Evolutionary conservation across 2,888 invertebrate genomes (phyloP), one percentile per base, ranked within the genome.

Genomic region (Pasiphila rectangulata): DNA sequence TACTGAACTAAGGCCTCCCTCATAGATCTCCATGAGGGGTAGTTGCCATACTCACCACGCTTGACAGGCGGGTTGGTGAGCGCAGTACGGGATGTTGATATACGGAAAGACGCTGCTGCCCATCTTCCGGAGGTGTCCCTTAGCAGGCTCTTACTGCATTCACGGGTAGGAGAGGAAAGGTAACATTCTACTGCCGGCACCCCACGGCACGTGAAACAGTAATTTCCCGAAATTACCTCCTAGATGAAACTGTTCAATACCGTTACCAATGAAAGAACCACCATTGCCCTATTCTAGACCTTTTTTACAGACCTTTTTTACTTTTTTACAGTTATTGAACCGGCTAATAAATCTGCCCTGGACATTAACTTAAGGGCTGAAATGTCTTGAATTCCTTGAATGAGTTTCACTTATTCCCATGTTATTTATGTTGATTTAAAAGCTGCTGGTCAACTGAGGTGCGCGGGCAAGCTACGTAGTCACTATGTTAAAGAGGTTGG

Each of bases 361-460:
- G 27, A 27, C 35, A 35, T 35, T 43, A 20, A 27, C 20, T 10
- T 20, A 16, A 16, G 30, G 21, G 30, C 30, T n/a, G 15, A 19
- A 35, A 42, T 20, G 17, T 17, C 20, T 21, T 27, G 42, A 35
- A 43, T 43, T n/a, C 35, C 35, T 34, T 35, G 35, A 35, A 43
- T 43, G 34, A 35, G 25, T 35, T 34, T 35, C 34, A 42, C 42
- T 35, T 42, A 25, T 17, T 35, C 17, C 19, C 9, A 34, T 20
- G 42, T 42, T 42, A 42, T 42, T 42, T 42, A 42, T 40, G 40
- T 12, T 16, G 20, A 7, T 6, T n/a, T n/a, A 2, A 4, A 30
- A 30, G 30, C n/a, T 30, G n/a, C 16, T 13, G 4, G 16, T 16
- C 30, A 9, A 30, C 30, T 30, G 30, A n/a, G 30, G 27, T 5